phyloP scores from a whole-genome alignment of 30 jellyfish, hydroid and myxozoan genomes.

The Chrysaora quinquecirrha region DNA sequence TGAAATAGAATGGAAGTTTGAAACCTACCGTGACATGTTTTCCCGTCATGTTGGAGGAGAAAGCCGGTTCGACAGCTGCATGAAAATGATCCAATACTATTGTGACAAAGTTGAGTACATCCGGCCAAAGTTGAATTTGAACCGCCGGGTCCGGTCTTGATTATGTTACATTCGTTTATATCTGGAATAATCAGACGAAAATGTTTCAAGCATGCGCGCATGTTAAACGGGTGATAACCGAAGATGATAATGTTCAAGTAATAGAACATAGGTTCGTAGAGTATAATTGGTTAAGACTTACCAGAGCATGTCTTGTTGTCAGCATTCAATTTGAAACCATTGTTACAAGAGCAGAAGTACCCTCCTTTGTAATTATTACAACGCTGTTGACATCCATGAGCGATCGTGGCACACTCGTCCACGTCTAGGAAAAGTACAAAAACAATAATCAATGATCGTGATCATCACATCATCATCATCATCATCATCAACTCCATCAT shows the following conservation, averaged over 20 bases:
- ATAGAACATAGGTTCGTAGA: too few species aligned
- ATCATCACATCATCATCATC: too few species aligned
- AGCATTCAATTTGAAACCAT: slow-evolving; percentile 33
- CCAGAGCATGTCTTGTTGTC: slow-evolving; percentile 70
- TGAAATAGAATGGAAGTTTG: too few species aligned
- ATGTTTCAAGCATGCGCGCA: too few species aligned
- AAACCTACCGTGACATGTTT: slow-evolving; percentile 70
- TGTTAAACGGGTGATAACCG: too few species aligned
- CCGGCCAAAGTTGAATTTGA: slow-evolving; percentile 36
- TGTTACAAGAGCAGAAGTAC: slow-evolving; percentile 46
- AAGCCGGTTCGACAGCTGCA: slow-evolving; percentile 67
- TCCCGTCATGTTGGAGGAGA: slow-evolving; percentile 48
- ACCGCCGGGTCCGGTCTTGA: slow-evolving; percentile 23
- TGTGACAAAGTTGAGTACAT: slow-evolving; percentile 66
- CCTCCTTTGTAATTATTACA: slow-evolving; percentile 69
- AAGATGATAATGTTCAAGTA: too few species aligned
- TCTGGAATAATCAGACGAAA: too few species aligned
- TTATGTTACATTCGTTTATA: slow-evolving; percentile 48
- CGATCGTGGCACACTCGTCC: slow-evolving; percentile 19
- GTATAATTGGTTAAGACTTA: too few species aligned
- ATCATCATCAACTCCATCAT: too few species aligned
- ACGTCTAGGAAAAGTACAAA: slow-evolving; percentile 7
- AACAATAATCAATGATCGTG: too few species aligned
- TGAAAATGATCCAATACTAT: slow-evolving; percentile 53
- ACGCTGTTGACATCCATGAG: slow-evolving; percentile 50